These are phyloP conservation scores for Macrotus californicus DNA, from an alignment of 2,113 vertebrate genomes.

Conservation along the genomic window DNA sequence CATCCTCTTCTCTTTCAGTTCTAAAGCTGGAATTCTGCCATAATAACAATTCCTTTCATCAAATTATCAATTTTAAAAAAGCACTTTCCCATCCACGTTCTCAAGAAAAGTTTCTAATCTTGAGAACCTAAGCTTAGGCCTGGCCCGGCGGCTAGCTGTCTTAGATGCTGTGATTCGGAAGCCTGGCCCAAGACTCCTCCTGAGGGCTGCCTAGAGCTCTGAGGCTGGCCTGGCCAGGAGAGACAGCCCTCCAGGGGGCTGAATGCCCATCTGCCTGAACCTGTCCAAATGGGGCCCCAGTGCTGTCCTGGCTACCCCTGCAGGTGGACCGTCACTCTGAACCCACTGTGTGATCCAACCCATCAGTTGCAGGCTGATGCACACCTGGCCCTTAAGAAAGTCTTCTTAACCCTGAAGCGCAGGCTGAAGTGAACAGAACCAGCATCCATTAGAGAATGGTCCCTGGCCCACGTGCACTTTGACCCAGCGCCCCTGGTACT, in stretches of 20 bases:
- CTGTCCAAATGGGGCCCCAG: not conserved
- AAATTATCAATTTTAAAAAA: slow-evolving; percentile 15
- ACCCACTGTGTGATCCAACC: not conserved
- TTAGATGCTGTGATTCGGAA: not conserved
- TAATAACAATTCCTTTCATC: not conserved
- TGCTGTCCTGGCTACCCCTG: not conserved
- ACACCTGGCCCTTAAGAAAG: not conserved
- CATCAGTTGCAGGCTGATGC: not conserved
- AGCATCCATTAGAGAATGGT: not conserved
- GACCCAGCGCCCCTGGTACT: not conserved
- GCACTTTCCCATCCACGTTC: not conserved
- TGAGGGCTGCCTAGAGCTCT: not conserved
- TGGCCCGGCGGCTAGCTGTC: rapidly evolving
- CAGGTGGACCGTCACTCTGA: not conserved
- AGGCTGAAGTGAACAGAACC: not conserved
- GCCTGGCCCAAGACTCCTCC: not conserved
- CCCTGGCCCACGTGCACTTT: not conserved
- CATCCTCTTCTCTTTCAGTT: not conserved
- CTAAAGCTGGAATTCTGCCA: not conserved
- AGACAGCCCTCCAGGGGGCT: not conserved
- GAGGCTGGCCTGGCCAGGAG: not conserved
- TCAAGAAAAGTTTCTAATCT: not conserved
- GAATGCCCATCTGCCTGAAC: not conserved
- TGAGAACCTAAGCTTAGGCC: not conserved
- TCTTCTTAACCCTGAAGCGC: not conserved